Evolutionary conservation across 2,113 vertebrate species (phyloP).

Genomic region (Myotis brandtii): DNA sequence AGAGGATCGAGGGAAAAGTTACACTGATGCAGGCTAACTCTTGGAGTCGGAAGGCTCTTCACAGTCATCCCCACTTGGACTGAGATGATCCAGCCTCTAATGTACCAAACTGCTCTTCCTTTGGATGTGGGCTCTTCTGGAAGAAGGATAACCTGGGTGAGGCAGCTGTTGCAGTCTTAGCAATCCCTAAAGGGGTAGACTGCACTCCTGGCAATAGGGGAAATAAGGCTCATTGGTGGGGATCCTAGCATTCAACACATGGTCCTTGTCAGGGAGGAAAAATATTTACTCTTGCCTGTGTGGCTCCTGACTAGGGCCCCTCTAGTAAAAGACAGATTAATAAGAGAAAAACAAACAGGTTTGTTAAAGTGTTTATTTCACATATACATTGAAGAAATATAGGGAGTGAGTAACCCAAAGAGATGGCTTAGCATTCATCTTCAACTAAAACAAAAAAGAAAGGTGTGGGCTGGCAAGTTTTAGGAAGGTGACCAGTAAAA

Average conservation of each 20-base stretch:
- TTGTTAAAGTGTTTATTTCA: neutral
- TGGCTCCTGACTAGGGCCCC: neutral
- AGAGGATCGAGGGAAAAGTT: neutral
- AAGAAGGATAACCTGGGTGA: neutral
- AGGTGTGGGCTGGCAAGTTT: neutral
- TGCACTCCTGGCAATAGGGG: neutral
- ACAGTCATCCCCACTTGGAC: neutral
- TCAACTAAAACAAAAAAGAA: neutral
- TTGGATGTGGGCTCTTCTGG: neutral
- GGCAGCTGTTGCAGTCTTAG: neutral
- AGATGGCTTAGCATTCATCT: neutral
- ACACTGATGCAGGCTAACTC: neutral
- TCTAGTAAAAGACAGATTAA: neutral
- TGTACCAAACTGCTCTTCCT: neutral
- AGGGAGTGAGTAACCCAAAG: neutral
- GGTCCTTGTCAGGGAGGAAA: neutral
- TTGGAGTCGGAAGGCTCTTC: neutral
- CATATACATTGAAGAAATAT: neutral
- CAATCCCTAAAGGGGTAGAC: neutral
- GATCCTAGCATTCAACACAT: neutral
- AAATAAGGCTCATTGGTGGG: neutral
- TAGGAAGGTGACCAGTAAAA: neutral
- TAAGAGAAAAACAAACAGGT: neutral
- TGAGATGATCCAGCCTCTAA: neutral
- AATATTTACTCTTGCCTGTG: neutral